Base-by-base conservation (phyloP, 2,797 vertebrate species). In the Mormyrops attenuatus region DNA sequence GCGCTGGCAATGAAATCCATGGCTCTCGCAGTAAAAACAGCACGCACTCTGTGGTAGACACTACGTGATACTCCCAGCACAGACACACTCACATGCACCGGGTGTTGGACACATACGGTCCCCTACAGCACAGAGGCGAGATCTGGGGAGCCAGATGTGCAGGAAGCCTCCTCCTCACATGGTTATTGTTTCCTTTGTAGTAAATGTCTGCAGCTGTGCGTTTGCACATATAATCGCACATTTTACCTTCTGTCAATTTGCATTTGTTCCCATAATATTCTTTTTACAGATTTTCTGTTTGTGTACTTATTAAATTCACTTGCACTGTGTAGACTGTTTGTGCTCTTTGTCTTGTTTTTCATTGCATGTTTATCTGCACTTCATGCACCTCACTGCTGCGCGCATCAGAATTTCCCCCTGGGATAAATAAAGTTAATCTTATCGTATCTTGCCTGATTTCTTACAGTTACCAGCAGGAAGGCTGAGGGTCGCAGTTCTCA, bases 401-500 rank as follows among this genome's bases (percentile, higher is more conserved):
- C 15, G 5, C 13, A 6, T 34, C 30, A 73, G 5, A 38, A 73
- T 17, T 3, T 7, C 55, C 2, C 20, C 30, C 30, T 60, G 17
- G 26, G 26, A 5, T 34, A 17, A 87, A 15, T 57, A 8, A 38
- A 5, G 53, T 26, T 38, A 38, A 41, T 41, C 34, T 52, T 15
- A 30, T 34, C 3, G 0, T 87, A 34, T 38, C 7, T 53, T 53
- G 22, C 44, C 85, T 38, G 7, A 38, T 34, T n/a, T 88, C 7
- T 55, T 92, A 73, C 92, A 96, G 95, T 92, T 94, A 90, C 93
- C 96, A 92, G 92, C 96, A 69, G 96, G 96, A 90, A 98, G 96
- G 95, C 89, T 97, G 92, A 99, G 96, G 94, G 92, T 99, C 91
- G 96, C 95, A 92, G 90, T 97, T 49, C 95, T 99, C 91, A 97